Conservation (phyloP, 2,113 vertebrate species). For the Dasypus novemcinctus region DNA sequence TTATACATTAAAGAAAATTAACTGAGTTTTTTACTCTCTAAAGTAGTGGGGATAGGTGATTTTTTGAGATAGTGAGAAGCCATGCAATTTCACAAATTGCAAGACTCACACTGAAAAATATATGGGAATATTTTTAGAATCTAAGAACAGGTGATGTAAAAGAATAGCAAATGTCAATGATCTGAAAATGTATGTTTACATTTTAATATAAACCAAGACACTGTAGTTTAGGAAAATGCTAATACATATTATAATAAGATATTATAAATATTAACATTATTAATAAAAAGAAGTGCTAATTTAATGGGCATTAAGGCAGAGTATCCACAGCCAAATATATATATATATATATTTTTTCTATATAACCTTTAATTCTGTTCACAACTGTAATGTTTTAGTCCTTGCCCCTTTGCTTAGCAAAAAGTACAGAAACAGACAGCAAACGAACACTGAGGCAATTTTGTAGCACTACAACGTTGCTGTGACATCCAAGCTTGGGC, state of each 20-base stretch:
- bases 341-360: no score
- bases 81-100: conserved; percentile 12
- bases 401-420: not conserved
- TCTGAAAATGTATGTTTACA: not conserved
- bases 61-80: conserved; percentile 30
- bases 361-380: not conserved
- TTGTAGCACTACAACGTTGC: not conserved
- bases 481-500: not conserved
- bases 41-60: not conserved
- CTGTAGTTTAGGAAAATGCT: not conserved
- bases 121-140: conserved; percentile 1
- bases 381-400: not conserved
- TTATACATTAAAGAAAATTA: not conserved
- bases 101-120: conserved; percentile 23
- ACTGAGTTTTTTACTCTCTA: not conserved
- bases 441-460: not conserved
- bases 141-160: not conserved
- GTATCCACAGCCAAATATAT: conserved; percentile 45
- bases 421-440: not conserved
- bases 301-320: conserved; percentile 24
- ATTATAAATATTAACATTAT: conserved; percentile 17
- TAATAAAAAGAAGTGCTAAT: conserved; percentile 31
- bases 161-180: not conserved
- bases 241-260: not conserved
- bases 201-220: conserved; percentile 1